A percentile compares a stretch with the other conserved stretches of the same genome.
Evolutionary conservation across 2,113 vertebrate species (phyloP).

Genomic region (Gracilinanus agilis): DNA sequence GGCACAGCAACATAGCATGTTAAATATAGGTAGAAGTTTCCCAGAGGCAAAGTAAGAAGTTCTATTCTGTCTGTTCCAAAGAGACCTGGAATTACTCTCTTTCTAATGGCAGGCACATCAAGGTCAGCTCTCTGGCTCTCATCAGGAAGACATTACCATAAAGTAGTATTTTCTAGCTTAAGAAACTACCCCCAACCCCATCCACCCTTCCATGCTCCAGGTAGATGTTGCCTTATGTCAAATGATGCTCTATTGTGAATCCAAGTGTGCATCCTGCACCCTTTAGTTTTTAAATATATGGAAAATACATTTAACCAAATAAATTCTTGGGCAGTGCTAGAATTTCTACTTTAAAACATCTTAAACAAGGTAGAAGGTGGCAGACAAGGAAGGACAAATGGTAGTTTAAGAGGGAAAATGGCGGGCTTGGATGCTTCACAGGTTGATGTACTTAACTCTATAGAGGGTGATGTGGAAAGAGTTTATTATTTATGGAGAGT

Average conservation of each 20-base stretch:
- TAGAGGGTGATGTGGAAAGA: slow-evolving; percentile 60
- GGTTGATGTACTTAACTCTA: background rate
- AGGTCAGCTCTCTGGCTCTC: slow-evolving; percentile 5
- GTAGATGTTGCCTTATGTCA: slow-evolving; percentile 66
- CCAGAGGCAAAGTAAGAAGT: slow-evolving; percentile 70
- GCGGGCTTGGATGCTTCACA: slow-evolving; percentile 45
- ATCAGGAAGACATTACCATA: background rate
- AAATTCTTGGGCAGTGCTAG: slow-evolving; percentile 67
- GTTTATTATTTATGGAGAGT: slow-evolving; percentile 13
- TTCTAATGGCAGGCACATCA: slow-evolving; percentile 47
- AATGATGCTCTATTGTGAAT: slow-evolving; percentile 60
- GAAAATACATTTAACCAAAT: slow-evolving; percentile 68
- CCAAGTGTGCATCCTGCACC: slow-evolving; percentile 77
- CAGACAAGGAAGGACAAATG: background rate
- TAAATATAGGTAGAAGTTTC: slow-evolving; percentile 72
- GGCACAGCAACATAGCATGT: slow-evolving; percentile 79
- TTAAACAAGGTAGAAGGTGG: slow-evolving; percentile 54
- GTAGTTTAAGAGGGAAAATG: slow-evolving; percentile 48
- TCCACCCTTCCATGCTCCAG: background rate
- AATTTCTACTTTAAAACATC: slow-evolving; percentile 44
- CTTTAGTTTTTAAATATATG: slow-evolving; percentile 69
- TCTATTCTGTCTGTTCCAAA: slow-evolving; percentile 86
- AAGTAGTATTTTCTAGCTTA: slow-evolving; percentile 26
- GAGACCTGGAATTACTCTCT: slow-evolving; percentile 85
- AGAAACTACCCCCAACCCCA: background rate